Conservation (phyloP, 2,888 invertebrate genomes). For the Andrena bicolor region DNA sequence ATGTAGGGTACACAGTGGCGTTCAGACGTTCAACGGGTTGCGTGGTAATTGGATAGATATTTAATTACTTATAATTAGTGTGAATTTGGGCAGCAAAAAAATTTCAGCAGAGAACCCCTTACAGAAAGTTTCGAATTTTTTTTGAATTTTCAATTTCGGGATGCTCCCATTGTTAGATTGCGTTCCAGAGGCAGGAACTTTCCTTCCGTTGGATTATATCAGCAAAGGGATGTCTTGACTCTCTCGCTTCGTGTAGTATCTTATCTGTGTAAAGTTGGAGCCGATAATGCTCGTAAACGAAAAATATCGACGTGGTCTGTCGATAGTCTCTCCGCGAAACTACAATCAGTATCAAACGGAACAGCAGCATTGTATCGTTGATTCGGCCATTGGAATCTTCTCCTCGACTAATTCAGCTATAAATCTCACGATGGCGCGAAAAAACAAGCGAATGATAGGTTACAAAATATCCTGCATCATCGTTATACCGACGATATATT, state of each 20-base stretch:
- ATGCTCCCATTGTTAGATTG: not conserved
- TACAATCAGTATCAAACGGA: constrained; percentile 68
- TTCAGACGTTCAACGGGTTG: too few relatives aligned
- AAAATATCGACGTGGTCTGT: constrained; percentile 60
- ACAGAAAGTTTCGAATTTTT: too few relatives aligned
- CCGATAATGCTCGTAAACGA: constrained; percentile 63
- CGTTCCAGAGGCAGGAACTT: constrained; percentile 24
- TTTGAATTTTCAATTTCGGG: too few relatives aligned
- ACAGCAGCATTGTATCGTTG: constrained; percentile 57
- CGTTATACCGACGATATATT: constrained; percentile 79
- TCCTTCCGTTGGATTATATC: constrained; percentile 53
- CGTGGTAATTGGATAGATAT: not conserved
- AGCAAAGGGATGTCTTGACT: constrained; percentile 60
- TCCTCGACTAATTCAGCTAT: not conserved
- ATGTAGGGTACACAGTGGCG: too few relatives aligned
- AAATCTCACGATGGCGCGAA: constrained; percentile 74
- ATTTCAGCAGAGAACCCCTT: too few relatives aligned
- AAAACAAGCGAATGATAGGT: constrained; percentile 77
- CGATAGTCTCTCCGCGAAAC: constrained; percentile 46
- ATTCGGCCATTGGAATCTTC: not conserved
- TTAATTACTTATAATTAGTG: constrained; percentile 3
- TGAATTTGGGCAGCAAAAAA: too few relatives aligned
- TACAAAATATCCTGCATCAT: constrained; percentile 78
- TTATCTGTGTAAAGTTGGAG: constrained; percentile 61
- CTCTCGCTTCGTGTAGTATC: constrained; percentile 63